Conservation (phyloP, 2,888 invertebrate genomes). For the Drepana falcataria region DNA sequence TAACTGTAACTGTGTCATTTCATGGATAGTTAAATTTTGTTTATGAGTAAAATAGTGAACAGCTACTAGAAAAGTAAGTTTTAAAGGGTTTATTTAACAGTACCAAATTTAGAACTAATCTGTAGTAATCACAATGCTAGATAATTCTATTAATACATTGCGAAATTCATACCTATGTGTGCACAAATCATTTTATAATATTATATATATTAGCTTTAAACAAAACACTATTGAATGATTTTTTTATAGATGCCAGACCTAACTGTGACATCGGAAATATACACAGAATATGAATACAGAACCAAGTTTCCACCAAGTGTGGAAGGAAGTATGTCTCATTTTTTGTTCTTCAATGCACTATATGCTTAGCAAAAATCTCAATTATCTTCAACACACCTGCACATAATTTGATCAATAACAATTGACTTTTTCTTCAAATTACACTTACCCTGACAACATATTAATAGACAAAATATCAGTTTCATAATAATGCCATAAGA, state of each 20-base stretch:
- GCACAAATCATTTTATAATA: too few relatives aligned
- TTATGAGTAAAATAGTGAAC: background rate
- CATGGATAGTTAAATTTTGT: background rate
- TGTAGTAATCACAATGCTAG: too few relatives aligned
- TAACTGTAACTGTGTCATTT: slow-evolving; percentile 21
- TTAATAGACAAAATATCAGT: too few relatives aligned
- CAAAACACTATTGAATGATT: slow-evolving; percentile 3
- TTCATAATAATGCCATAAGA: too few relatives aligned
- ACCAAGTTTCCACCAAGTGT: slow-evolving; percentile 63
- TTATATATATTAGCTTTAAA: too few relatives aligned
- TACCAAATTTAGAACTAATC: too few relatives aligned
- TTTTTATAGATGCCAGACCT: slow-evolving; percentile 73
- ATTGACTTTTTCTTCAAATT: too few relatives aligned
- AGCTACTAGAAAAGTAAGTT: slow-evolving; percentile 18
- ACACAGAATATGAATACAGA: slow-evolving; percentile 82
- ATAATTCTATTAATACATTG: too few relatives aligned
- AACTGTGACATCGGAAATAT: slow-evolving; percentile 86
- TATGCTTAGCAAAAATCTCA: background rate
- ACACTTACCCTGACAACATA: too few relatives aligned
- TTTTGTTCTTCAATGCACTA: slow-evolving; percentile 1
- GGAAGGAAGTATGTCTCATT: slow-evolving; percentile 63
- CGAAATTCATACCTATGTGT: too few relatives aligned
- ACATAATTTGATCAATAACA: too few relatives aligned
- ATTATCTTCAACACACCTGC: too few relatives aligned
- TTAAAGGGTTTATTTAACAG: background rate